A percentile compares a stretch with the other conserved stretches of the same genome.
Evolutionary conservation across 2,113 vertebrate species (phyloP).

Genomic region (Hemibagrus wyckioides): DNA sequence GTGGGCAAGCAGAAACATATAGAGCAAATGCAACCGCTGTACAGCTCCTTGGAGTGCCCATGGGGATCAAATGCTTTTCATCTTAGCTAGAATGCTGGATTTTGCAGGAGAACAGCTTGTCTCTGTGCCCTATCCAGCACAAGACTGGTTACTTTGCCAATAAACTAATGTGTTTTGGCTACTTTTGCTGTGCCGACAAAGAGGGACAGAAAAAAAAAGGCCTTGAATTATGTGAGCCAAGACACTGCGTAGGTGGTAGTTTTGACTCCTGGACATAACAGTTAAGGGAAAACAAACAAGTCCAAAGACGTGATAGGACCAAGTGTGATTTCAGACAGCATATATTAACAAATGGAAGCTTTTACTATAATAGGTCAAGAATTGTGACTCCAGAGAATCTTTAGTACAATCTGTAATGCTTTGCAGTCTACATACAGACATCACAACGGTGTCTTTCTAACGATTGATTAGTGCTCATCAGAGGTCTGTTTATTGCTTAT

Average conservation of each 20-base stretch:
- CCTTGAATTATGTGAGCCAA: neutral
- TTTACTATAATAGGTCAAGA: constrained; percentile 55
- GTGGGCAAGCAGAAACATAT: constrained; percentile 23
- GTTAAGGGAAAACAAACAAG: constrained; percentile 15
- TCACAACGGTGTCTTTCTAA: constrained; percentile 47
- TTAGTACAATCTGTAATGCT: constrained; percentile 48
- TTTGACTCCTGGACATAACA: constrained; percentile 3
- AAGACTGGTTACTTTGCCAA: constrained; percentile 12
- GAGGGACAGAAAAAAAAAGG: neutral
- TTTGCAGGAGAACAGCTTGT: neutral
- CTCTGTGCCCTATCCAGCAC: neutral
- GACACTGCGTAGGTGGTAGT: neutral
- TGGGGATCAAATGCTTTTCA: constrained; percentile 7
- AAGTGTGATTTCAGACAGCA: constrained; percentile 8
- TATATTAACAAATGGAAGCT: constrained; percentile 36
- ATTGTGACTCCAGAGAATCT: constrained; percentile 57
- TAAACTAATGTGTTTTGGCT: constrained; percentile 3
- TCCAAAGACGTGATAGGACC: constrained; percentile 16
- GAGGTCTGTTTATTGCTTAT: constrained; percentile 6
- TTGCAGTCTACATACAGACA: constrained; percentile 43
- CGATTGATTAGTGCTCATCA: constrained; percentile 53
- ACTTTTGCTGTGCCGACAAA: neutral
- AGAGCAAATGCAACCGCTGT: constrained; percentile 7
- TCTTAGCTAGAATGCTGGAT: constrained; percentile 2
- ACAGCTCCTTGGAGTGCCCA: neutral